Evolutionary conservation across 2,888 invertebrate genomes (phyloP), one percentile per base, ranked within the genome.

Genomic region (Clusia tigrina): DNA sequence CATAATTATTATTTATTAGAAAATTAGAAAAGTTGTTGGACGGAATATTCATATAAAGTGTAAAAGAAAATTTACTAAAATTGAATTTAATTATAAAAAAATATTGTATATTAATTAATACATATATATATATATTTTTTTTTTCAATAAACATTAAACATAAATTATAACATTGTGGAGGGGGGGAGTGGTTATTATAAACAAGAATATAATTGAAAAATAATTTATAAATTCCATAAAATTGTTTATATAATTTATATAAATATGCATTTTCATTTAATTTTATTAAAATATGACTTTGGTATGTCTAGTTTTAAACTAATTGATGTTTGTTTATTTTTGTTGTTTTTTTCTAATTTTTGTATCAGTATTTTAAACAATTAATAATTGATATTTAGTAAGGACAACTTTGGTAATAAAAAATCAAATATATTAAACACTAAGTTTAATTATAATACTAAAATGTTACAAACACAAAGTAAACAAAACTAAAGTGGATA

Each of bases 401-500:
- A 81, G 78, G 81, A 81, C 81, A 81, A 82, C 82, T 81, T 81
- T 81, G 81, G 83, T 81, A 80, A 79, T 67, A 65, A 66, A 61
- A 54, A 56, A 65, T 72, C 68, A 70, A 66, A 69, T 10, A 71
- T 56, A 22, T 23, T 23, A 32, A 37, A 22, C 17, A 10, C 15
- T 38, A 3, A 32, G 23, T 67, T 67, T 32, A 64, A 64, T 67
- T 57, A 37, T 12, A 32, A 32, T 12, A 32, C 6, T 9, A 32
- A 6, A 32, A 32, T 32, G 6, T 9, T 32, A 32, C 6, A 32
- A 9, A 32, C 32, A 9, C 6, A 9, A 32, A 32, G 32, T 12
- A 9, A 6, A 32, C n/a, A n/a, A n/a, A n/a, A n/a, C n/a, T n/a
- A n/a, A n/a, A n/a, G n/a, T n/a, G n/a, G n/a, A n/a, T n/a, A n/a